Conservation (phyloP, 2,888 invertebrate species). For the Eutolmus rufibarbis region DNA sequence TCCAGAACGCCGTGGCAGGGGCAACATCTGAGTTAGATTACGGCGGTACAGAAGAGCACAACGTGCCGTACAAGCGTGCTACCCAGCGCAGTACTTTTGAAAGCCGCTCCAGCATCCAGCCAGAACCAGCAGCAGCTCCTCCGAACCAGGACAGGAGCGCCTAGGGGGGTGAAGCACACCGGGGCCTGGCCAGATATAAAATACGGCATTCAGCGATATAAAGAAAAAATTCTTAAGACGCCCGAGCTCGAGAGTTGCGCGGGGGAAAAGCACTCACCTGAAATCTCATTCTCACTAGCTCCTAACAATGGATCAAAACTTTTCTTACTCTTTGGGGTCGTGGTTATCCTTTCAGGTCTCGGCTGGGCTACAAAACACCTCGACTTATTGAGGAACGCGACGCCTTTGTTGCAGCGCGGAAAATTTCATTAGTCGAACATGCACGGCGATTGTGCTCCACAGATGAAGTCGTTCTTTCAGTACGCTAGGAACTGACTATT, state of each 20-base stretch:
- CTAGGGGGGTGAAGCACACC: not conserved
- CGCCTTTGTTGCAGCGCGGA: not conserved
- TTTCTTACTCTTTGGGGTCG: not conserved
- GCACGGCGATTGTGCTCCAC: not conserved
- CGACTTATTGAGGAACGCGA: not conserved
- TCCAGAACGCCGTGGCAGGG: not conserved
- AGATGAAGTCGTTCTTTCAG: constrained; percentile 17
- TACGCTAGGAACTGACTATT: not conserved
- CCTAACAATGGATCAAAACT: constrained; percentile 2
- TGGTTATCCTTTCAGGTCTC: constrained; percentile 21
- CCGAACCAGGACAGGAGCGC: not conserved
- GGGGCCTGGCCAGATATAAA: constrained; percentile 16
- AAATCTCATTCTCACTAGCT: constrained; percentile 37
- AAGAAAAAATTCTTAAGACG: constrained; percentile 32
- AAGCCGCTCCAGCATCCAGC: not conserved
- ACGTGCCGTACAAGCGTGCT: constrained; percentile 13
- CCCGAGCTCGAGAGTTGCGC: not conserved
- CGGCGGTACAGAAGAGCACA: constrained; percentile 15
- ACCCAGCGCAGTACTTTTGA: not conserved
- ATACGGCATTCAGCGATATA: constrained; percentile 13
- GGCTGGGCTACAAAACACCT: not conserved
- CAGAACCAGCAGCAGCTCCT: not conserved
- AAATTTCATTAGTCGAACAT: constrained; percentile 25
- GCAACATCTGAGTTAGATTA: constrained; percentile 19
- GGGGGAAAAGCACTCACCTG: not conserved